Percentiles rank a stretch among this genome's conserved stretches.
phyloP scores from a whole-genome alignment of 2,797 vertebrate species.

The Esox lucius region DNA sequence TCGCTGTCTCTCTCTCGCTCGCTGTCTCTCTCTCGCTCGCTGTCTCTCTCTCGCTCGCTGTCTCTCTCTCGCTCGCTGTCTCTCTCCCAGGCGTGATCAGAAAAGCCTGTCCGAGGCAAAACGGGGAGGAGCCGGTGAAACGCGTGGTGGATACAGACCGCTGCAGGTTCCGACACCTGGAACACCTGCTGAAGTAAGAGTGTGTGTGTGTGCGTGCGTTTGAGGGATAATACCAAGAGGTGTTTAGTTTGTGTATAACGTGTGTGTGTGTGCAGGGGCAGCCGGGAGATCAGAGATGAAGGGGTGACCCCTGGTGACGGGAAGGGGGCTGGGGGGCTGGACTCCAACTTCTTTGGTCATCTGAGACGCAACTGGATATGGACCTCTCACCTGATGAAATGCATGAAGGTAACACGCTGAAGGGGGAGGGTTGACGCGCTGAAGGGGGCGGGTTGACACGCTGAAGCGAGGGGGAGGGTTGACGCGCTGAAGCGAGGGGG shows the following conservation, averaged over 20 bases:
- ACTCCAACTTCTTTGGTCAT: constrained; percentile 91
- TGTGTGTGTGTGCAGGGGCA: constrained; percentile 72
- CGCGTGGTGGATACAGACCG: constrained; percentile 69
- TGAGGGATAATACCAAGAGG: background rate
- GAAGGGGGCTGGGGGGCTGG: constrained; percentile 87
- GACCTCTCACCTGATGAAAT: constrained; percentile 86
- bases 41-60: no score
- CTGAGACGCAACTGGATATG: constrained; percentile 97
- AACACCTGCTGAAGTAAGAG: constrained; percentile 64
- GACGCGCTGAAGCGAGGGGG: no score
- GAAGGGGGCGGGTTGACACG: no score
- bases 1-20: no score
- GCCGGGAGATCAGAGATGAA: constrained; percentile 80
- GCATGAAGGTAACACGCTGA: constrained; percentile 35
- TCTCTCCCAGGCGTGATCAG: constrained; percentile 78
- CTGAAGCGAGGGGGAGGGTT: no score
- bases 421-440: no score
- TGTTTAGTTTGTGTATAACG: constrained; percentile 52
- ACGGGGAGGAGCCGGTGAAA: constrained; percentile 53
- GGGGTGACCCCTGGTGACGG: constrained; percentile 87
- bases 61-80: background rate
- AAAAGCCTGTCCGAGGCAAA: background rate
- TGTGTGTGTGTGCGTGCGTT: background rate
- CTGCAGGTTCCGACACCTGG: constrained; percentile 58
- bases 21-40: no score